These are phyloP conservation scores for Zaprionus ornatus DNA, from an alignment of 1,140 invertebrate genomes.

Conservation along the genomic window DNA sequence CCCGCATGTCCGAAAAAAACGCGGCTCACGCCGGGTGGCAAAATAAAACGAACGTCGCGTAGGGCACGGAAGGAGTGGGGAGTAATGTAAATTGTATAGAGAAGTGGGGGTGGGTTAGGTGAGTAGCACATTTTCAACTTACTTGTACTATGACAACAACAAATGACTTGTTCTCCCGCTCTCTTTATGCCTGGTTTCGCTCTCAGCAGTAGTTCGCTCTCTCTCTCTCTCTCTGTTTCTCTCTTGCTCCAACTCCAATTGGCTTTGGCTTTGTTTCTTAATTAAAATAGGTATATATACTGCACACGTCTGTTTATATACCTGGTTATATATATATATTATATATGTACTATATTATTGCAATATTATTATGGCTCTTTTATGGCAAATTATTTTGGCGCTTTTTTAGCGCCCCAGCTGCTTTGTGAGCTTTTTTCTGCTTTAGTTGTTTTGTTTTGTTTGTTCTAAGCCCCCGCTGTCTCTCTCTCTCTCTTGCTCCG, in stretches of 20 bases:
- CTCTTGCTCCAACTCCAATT: slow-evolving; percentile 37
- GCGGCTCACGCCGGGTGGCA: slow-evolving; percentile 51
- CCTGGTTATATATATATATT: slow-evolving; percentile 1
- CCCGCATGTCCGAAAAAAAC: slow-evolving; percentile 51
- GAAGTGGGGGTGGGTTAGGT: neutral
- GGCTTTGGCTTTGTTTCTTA: slow-evolving; percentile 33
- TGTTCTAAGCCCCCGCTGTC: slow-evolving; percentile 41
- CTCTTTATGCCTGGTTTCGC: neutral
- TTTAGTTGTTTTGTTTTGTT: slow-evolving; percentile 30
- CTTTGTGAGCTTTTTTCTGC: slow-evolving; percentile 27
- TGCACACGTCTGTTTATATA: slow-evolving; percentile 11
- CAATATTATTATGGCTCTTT: slow-evolving; percentile 26
- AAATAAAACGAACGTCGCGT: slow-evolving; percentile 71
- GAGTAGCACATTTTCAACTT: slow-evolving; percentile 36
- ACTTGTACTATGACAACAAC: slow-evolving; percentile 68
- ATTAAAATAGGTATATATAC: slow-evolving; percentile 39
- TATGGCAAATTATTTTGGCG: slow-evolving; percentile 42
- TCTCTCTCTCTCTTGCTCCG: neutral
- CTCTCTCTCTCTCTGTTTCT: slow-evolving; percentile 15
- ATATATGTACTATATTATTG: slow-evolving; percentile 7
- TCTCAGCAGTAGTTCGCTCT: neutral
- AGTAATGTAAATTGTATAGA: neutral
- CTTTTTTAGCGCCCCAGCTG: slow-evolving; percentile 45
- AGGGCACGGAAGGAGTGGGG: neutral
- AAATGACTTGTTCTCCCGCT: slow-evolving; percentile 44